Conservation (phyloP, 2,797 vertebrate genomes). For the Hippoglossus hippoglossus region DNA sequence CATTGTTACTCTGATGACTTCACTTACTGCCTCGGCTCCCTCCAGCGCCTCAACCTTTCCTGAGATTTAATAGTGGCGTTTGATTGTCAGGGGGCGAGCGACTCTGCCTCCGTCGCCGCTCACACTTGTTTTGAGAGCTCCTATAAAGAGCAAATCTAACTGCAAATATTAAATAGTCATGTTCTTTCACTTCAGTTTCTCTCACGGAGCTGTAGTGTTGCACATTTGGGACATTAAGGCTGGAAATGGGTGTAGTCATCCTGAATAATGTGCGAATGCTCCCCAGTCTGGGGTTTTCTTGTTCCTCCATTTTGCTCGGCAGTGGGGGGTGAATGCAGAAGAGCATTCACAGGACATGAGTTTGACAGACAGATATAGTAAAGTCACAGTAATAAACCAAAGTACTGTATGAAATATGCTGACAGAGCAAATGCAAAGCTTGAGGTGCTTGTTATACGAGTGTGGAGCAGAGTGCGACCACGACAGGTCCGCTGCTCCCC, state of each 20-base stretch:
- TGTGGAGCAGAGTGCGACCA: constrained; percentile 38
- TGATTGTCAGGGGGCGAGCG: neutral
- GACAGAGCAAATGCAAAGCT: constrained; percentile 16
- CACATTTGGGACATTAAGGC: neutral
- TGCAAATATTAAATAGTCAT: too few species aligned
- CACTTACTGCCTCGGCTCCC: neutral
- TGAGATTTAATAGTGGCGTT: neutral
- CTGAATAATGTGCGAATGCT: neutral
- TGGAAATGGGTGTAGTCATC: neutral
- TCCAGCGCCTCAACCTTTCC: too few species aligned
- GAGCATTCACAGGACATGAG: neutral
- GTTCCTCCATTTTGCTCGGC: neutral
- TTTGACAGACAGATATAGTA: constrained; percentile 9
- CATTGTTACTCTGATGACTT: neutral
- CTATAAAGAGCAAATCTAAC: too few species aligned
- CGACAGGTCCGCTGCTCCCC: constrained; percentile 26
- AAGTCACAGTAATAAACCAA: constrained; percentile 18
- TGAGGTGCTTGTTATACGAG: constrained; percentile 34
- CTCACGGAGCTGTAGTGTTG: too few species aligned
- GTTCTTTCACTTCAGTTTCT: too few species aligned
- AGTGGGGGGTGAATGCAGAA: neutral
- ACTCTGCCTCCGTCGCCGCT: too few species aligned
- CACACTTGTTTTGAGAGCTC: too few species aligned
- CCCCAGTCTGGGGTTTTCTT: constrained; percentile 11
- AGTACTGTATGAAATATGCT: constrained; percentile 23